These are phyloP conservation scores for Leptopilina syphax DNA, from an alignment of 2,888 invertebrate genomes.

Conservation along the genomic window DNA sequence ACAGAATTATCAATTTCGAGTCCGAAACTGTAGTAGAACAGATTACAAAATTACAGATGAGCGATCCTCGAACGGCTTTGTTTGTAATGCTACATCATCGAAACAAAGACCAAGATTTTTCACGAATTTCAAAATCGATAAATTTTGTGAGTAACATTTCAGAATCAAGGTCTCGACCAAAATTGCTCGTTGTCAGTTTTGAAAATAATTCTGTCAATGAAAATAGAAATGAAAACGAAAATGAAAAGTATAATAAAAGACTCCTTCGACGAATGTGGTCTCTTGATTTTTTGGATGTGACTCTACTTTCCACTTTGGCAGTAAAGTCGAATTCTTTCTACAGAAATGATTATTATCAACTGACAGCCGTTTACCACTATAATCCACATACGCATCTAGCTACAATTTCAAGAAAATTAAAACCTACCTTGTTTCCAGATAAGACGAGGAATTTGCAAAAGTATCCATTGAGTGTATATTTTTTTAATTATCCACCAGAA, in stretches of 20 bases:
- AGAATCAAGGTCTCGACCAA: not conserved
- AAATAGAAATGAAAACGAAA: too few relatives aligned
- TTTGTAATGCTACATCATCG: not conserved
- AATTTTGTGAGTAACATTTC: slow-evolving; percentile 4
- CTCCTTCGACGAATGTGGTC: not conserved
- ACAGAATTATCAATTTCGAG: not conserved
- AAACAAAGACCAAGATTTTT: not conserved
- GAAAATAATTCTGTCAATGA: not conserved
- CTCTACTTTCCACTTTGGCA: not conserved
- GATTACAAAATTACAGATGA: not conserved
- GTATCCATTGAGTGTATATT: not conserved
- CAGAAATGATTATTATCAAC: not conserved
- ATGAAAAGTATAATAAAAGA: too few relatives aligned
- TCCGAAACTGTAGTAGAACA: not conserved
- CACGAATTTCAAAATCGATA: not conserved
- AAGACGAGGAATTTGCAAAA: not conserved
- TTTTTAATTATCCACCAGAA: not conserved
- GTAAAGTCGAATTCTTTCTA: not conserved
- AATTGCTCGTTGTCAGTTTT: not conserved
- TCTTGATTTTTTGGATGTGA: not conserved
- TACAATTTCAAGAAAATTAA: not conserved
- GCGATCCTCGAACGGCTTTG: not conserved
- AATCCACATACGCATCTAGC: not conserved
- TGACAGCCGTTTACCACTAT: not conserved
- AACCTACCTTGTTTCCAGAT: not conserved